A percentile compares a stretch with the other conserved stretches of the same genome.
These are phyloP conservation scores for Budorcas taxicolor DNA, from an alignment of 2,113 vertebrate species.

Conservation along the genomic window DNA sequence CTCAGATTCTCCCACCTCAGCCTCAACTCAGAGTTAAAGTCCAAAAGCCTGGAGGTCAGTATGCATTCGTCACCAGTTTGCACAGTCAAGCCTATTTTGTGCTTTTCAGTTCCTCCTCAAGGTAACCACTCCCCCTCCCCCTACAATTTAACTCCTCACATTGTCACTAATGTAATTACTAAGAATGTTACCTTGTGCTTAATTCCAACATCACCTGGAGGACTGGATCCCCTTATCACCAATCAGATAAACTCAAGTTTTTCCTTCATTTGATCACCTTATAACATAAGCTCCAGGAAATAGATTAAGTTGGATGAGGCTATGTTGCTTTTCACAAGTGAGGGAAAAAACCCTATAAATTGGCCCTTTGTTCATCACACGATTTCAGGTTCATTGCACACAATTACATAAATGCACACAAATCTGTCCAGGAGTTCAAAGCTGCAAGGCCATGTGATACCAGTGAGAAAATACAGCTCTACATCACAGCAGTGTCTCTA, in stretches of 20 bases:
- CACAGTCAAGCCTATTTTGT: neutral
- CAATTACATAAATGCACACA: slow-evolving; percentile 18
- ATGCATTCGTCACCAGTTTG: neutral
- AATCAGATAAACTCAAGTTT: neutral
- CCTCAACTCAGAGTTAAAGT: neutral
- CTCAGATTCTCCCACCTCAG: neutral
- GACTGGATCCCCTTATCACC: neutral
- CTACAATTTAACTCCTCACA: neutral
- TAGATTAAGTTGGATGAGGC: neutral
- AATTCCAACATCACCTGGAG: neutral
- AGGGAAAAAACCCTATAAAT: neutral
- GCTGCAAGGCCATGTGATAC: slow-evolving; percentile 20
- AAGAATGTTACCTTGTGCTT: slow-evolving; percentile 22
- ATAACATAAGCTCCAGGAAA: slow-evolving; percentile 25
- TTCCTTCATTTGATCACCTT: slow-evolving; percentile 32
- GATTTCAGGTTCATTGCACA: slow-evolving; percentile 41
- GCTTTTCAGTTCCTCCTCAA: neutral
- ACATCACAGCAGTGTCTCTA: fast-evolving
- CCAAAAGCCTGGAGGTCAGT: neutral
- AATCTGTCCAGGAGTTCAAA: slow-evolving; percentile 9
- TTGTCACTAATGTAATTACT: neutral
- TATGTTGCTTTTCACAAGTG: neutral
- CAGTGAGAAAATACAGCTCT: slow-evolving; percentile 47
- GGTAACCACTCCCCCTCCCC: neutral
- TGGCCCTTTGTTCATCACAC: neutral